Percentiles rank a stretch among this genome's conserved stretches.
phyloP scores from a whole-genome alignment of 2,113 vertebrate species.

The Cichladusa arquata region DNA sequence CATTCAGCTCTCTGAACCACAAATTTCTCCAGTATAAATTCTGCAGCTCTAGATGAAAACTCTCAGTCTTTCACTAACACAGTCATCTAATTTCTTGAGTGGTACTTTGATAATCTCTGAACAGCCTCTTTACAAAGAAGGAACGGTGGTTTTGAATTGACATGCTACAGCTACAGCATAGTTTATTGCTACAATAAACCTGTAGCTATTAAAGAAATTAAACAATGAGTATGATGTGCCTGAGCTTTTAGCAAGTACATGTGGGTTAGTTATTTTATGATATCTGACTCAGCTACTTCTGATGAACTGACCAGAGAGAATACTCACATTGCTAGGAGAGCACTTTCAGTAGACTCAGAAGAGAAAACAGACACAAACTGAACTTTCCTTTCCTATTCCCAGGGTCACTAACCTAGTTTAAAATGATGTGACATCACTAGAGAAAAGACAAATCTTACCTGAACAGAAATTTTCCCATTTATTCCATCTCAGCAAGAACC shows the following conservation, averaged over 20 bases:
- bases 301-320: conserved; percentile 43
- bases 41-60: neutral
- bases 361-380: neutral
- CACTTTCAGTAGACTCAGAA: neutral
- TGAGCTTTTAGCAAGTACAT: conserved; percentile 9
- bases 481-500: neutral
- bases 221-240: conserved; percentile 6
- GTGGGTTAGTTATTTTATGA: conserved; percentile 37
- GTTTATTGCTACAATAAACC: conserved; percentile 57
- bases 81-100: neutral
- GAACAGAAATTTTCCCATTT: neutral
- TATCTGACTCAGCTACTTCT: conserved; percentile 38
- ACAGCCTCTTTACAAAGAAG: neutral
- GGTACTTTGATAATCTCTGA: neutral
- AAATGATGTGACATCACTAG: neutral
- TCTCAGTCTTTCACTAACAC: neutral
- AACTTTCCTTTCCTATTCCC: conserved; percentile 5
- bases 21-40: neutral
- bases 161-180: neutral
- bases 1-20: neutral
- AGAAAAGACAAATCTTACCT: neutral
- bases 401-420: conserved; percentile 28
- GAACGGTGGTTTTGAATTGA: neutral
- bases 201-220: conserved; percentile 51
- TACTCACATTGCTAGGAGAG: conserved; percentile 11